These are phyloP conservation scores for Tryphoninae sp. DNA, from an alignment of 2,888 invertebrate genomes.

Conservation along the genomic window DNA sequence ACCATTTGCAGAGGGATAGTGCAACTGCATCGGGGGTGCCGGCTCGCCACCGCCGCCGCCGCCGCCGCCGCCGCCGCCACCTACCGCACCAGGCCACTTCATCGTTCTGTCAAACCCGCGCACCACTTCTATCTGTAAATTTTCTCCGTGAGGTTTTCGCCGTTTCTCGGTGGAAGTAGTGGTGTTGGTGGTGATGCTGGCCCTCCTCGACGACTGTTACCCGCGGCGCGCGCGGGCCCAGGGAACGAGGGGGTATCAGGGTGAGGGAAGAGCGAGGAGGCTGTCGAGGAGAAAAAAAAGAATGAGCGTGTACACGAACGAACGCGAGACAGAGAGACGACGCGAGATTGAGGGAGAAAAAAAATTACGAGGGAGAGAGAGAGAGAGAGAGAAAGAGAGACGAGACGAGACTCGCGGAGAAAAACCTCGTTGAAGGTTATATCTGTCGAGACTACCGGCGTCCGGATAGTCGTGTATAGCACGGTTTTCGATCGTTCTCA, in stretches of 20 bases:
- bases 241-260: constrained; percentile 26
- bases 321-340: constrained; percentile 35
- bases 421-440: constrained; percentile 65
- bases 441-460: constrained; percentile 63
- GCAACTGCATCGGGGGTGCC: constrained; percentile 82
- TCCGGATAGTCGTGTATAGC: constrained; percentile 46
- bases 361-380: constrained; percentile 27
- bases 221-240: constrained; percentile 50
- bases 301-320: constrained; percentile 17
- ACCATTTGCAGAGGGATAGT: constrained; percentile 80
- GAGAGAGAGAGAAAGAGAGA: constrained; percentile 22
- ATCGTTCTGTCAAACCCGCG: constrained; percentile 74
- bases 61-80: constrained; percentile 86
- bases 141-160: constrained; percentile 1
- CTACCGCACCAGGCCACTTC: constrained; percentile 82
- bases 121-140: constrained; percentile 17
- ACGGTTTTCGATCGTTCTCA: constrained; percentile 22
- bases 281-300: constrained; percentile 37
- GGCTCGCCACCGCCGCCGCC: constrained; percentile 87
- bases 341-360: constrained; percentile 39
- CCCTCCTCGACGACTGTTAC: constrained; percentile 58
- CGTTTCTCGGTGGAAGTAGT: not conserved
- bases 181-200: constrained; percentile 25
- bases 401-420: constrained; percentile 37
- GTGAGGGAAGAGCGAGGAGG: constrained; percentile 32